phyloP scores from a whole-genome alignment of 2,888 invertebrate species.

The Dyspetes luteomarginatus region DNA sequence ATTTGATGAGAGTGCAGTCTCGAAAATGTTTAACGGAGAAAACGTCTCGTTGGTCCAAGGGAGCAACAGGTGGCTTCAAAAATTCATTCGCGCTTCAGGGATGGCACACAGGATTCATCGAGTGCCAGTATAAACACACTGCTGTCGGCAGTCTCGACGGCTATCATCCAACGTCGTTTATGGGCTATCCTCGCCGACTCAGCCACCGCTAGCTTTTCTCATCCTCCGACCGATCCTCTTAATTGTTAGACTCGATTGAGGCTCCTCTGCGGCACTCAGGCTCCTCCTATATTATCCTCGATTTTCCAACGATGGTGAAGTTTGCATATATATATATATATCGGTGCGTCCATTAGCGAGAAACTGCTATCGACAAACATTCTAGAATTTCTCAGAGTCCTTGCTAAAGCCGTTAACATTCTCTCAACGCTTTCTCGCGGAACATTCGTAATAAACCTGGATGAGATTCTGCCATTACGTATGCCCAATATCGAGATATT shows the following conservation, averaged over 20 bases:
- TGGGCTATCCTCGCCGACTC: constrained; percentile 60
- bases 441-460: not conserved
- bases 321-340: constrained; percentile 19
- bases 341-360: constrained; percentile 44
- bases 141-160: not conserved
- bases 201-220: constrained; percentile 67
- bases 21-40: not conserved
- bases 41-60: constrained; percentile 1
- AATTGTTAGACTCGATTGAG: constrained; percentile 65
- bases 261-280: not conserved
- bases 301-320: not conserved
- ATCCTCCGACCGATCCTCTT: constrained; percentile 68
- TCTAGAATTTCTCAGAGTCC: constrained; percentile 13
- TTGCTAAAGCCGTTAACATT: not conserved
- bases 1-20: not conserved
- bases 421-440: not conserved
- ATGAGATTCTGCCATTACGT: not conserved
- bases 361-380: constrained; percentile 40
- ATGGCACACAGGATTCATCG: constrained; percentile 36
- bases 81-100: constrained; percentile 69
- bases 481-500: not conserved
- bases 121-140: constrained; percentile 20
- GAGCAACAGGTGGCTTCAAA: constrained; percentile 76
- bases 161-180: constrained; percentile 25
- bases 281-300: constrained; percentile 6